phyloP scores from a whole-genome alignment of 2,113 vertebrate genomes.

The Mustelus asterias region DNA sequence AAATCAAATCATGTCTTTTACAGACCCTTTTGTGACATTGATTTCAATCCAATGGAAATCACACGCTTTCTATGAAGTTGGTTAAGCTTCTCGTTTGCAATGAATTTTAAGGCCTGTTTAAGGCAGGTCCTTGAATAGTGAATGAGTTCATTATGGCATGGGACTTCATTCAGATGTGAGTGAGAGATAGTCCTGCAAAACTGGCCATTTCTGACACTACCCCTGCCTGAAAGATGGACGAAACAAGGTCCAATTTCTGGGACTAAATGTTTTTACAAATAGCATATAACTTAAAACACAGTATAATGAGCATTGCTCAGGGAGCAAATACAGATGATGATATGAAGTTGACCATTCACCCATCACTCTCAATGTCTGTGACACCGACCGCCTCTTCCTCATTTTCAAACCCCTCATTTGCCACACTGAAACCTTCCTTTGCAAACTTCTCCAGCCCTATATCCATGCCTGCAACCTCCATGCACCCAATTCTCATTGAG shows the following conservation, averaged over 20 bases:
- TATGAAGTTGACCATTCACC: not conserved
- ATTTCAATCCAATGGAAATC: not conserved
- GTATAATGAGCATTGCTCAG: not conserved
- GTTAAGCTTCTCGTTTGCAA: not conserved
- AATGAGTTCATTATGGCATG: not conserved
- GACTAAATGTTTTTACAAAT: not conserved
- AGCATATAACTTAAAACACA: not conserved
- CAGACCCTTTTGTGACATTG: not conserved
- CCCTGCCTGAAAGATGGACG: not conserved
- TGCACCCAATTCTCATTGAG: not conserved
- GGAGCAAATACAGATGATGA: not conserved
- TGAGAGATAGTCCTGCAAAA: not conserved
- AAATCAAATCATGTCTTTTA: not conserved
- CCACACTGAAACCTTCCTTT: not conserved
- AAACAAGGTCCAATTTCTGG: not conserved
- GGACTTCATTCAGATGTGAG: not conserved
- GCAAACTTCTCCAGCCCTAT: not conserved
- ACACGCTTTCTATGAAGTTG: not conserved
- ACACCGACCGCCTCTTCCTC: not conserved
- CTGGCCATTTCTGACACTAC: not conserved
- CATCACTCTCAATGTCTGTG: too few species aligned
- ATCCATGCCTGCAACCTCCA: not conserved
- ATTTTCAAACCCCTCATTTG: not conserved
- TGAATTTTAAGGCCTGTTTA: not conserved
- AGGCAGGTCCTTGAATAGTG: not conserved